Evolutionary conservation across 2,797 vertebrate species (phyloP), one percentile per base, ranked within the genome.

Genomic region (Epinephelus malabaricus): DNA sequence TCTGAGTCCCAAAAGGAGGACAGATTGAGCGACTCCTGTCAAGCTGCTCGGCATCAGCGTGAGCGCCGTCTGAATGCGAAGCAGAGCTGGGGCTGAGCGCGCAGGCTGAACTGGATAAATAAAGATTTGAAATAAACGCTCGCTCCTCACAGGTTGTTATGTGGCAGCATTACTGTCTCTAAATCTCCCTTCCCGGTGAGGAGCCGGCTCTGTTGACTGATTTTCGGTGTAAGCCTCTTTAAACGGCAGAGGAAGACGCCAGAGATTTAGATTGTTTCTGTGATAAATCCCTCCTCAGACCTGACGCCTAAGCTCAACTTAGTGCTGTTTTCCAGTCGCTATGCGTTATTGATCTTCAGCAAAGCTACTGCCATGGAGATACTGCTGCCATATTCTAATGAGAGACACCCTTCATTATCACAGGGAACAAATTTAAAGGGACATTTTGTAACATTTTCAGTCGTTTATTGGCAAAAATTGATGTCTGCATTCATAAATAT

Each of bases 181-280:
- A 69, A 67, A 73, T n/a, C 64, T 59, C 18, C 3, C 0, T 38
- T 30, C 34, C 21, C 9, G 4, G 21, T 5, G 63, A 65, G 54
- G 27, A 27, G 25, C 2, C 4, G 11, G 12, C 65, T 43, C 69
- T 25, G 68, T n/a, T 56, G 78, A 65, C 62, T 14, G 71, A 55
- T 69, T 65, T 46, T 56, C 23, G 11, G 40, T 2, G 18, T 60
- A 60, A 88, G 51, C 49, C 73, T 79, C 76, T 76, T 70, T 40
- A 69, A 74, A 21, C 18, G 12, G 6, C 47, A 8, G n/a, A 0
- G 13, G 61, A 56, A 69, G 62, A 49, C 12, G 10, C 1, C n/a
- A 7, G 53, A 79, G 82, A 67, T 82, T 78, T 70, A 70, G 63
- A 86, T 68, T 0, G 17, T 73, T 75, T 60, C 51, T 34, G 61